Conservation (phyloP, 2,888 invertebrate species). For the Harmothoe impar region DNA sequence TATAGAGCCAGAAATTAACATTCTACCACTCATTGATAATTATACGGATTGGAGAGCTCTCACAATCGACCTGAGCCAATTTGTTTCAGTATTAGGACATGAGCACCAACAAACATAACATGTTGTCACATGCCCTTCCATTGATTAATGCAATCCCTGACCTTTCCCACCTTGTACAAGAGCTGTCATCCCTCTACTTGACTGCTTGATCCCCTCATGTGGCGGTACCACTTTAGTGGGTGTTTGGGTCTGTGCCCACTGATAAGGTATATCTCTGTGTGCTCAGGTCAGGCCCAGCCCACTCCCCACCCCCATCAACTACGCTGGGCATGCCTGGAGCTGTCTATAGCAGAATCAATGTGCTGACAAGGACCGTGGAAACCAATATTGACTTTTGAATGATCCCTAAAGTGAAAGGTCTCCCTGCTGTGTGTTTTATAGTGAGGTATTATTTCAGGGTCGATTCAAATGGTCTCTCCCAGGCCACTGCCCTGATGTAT, state of each 20-base stretch:
- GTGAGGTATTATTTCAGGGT: background rate
- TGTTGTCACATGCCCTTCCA: no score
- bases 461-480: background rate
- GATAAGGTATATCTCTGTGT: slow-evolving; percentile 2
- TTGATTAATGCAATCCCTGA: no score
- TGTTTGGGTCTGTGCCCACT: background rate
- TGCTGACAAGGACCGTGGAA: background rate
- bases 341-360: background rate
- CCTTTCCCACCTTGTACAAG: no score
- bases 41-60: no score
- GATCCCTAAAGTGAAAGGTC: background rate
- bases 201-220: no score
- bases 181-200: no score
- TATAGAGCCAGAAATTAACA: no score
- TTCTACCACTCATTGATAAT: no score
- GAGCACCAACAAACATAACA: no score
- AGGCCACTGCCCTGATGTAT: background rate
- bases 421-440: background rate
- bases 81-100: no score
- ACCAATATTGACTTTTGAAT: slow-evolving; percentile 6
- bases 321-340: background rate
- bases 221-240: background rate
- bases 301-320: background rate
- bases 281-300: background rate
- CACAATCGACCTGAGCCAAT: no score